Evolutionary conservation across 1,140 invertebrate species (phyloP), one percentile per base, ranked within the genome.

Genomic region (Penaeus indicus): DNA sequence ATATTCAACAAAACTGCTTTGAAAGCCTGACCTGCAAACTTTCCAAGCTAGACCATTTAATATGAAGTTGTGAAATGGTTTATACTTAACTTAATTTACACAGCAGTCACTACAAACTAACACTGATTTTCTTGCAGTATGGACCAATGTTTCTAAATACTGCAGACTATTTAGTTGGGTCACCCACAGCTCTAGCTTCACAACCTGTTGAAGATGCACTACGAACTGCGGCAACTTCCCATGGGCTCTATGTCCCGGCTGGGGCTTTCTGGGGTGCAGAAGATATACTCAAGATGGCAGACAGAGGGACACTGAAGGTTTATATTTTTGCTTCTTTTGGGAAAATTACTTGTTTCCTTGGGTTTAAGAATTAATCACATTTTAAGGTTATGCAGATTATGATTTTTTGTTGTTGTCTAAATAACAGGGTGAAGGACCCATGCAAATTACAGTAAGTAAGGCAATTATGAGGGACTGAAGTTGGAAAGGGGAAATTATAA

Each of bases 251-350:
- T 90, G 91, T 95, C 77, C 95, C 95, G 5, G 93, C 92, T 89
- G 95, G 95, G 62, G 95, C 95, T 22, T 93, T 95, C 80, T 95
- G 95, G 95, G 95, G 95, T 60, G 94, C 92, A 11, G 93, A 94
- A 90, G 95, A 95, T 91, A 94, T 95, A n/a, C 90, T 92, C 91
- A 93, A 94, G 91, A 95, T 95, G 95, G 94, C 95, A 25, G 94
- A 95, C 88, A 90, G 93, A 67, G 93, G 93, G 72, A 94, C 93
- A n/a, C 92, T 95, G 79, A 93, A 94, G 91, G 94, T 94, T 91
- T 90, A 86, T 67, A 21, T 25, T 81, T 25, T 61, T 47, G 72
- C 11, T 81, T 25, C 10, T 42, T 21, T 1, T 16, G 0, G 10
- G 25, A 8, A 61, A n/a, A 1, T 0, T 25, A 18, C 18, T 22